These are phyloP conservation scores for Tragelaphus buxtoni DNA, from an alignment of 2,113 vertebrate genomes.

Conservation along the genomic window DNA sequence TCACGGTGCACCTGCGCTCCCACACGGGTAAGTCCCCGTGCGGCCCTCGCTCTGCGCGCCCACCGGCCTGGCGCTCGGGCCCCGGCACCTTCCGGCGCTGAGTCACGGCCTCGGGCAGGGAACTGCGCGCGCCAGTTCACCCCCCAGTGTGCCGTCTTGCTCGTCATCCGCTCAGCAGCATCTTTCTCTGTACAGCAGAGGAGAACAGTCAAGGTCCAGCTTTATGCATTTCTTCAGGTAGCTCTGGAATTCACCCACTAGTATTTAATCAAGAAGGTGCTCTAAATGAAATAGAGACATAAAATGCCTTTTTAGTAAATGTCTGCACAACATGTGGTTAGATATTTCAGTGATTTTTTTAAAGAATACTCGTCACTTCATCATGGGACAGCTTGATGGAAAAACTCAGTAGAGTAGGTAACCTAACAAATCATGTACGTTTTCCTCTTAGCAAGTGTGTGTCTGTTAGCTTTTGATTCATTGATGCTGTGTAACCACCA, in stretches of 20 bases:
- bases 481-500: background rate
- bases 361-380: background rate
- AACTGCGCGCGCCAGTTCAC: fast-evolving
- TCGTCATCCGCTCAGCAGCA: background rate
- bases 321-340: background rate
- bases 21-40: conserved; percentile 83
- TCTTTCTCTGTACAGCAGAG: background rate
- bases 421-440: background rate
- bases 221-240: background rate
- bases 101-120: fast-evolving
- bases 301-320: background rate
- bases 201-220: background rate
- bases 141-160: background rate
- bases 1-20: conserved; percentile 95
- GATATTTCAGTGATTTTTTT: background rate
- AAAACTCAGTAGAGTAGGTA: background rate
- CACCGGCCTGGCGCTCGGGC: fast-evolving
- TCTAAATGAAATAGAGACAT: background rate
- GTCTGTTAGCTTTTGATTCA: background rate
- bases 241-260: background rate
- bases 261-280: background rate
- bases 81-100: fast-evolving
- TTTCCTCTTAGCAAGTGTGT: background rate
- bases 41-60: fast-evolving
- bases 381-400: background rate